phyloP scores from a whole-genome alignment of 2,888 invertebrate species.

The Mythimna ferrago region DNA sequence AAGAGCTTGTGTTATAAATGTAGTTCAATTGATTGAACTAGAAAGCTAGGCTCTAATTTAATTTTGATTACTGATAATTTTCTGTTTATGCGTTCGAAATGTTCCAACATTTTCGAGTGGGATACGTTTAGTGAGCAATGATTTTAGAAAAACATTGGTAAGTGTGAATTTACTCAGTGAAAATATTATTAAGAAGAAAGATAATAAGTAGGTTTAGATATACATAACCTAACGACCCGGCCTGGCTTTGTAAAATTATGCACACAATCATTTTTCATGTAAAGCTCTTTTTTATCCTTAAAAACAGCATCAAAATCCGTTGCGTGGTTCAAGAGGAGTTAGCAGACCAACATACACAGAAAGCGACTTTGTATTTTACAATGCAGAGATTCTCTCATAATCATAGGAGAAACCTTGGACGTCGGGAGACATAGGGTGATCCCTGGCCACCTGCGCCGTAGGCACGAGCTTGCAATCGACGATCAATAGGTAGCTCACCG shows the following conservation, averaged over 20 bases:
- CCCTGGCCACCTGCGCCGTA: too few relatives aligned
- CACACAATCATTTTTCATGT: too few relatives aligned
- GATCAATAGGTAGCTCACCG: too few relatives aligned
- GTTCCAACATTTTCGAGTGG: background rate
- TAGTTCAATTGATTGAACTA: conserved; percentile 10
- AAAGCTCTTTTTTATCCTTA: too few relatives aligned
- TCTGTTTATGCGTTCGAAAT: background rate
- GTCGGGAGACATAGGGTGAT: too few relatives aligned
- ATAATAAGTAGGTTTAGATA: background rate
- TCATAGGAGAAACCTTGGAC: too few relatives aligned
- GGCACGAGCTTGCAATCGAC: too few relatives aligned
- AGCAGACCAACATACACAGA: background rate
- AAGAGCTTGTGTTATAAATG: background rate
- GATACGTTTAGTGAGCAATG: background rate
- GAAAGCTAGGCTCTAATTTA: background rate
- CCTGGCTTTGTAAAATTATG: too few relatives aligned
- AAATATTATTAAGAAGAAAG: background rate
- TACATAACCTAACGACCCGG: too few relatives aligned
- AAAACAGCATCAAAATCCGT: too few relatives aligned
- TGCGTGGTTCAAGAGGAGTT: too few relatives aligned
- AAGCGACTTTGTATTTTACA: background rate
- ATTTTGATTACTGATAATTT: background rate
- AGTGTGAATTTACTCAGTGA: background rate
- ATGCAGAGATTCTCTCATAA: background rate
- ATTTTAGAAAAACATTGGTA: background rate